These are phyloP conservation scores for Argyra leucocephala DNA, from an alignment of 2,888 invertebrate species.

Conservation along the genomic window DNA sequence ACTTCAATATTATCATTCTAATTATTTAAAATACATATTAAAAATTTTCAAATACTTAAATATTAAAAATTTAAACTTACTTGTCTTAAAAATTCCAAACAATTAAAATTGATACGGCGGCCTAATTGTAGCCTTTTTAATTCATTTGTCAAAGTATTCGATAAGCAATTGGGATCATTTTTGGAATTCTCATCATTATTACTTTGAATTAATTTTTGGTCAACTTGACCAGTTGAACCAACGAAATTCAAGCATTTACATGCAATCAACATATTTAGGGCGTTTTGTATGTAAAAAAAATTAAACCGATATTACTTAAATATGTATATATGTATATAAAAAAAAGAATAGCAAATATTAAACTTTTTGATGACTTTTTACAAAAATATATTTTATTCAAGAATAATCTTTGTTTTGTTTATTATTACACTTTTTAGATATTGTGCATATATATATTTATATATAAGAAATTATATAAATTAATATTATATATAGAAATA, in stretches of 20 bases:
- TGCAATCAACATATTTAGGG: conserved; percentile 42
- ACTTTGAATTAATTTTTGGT: background rate
- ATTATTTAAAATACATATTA: background rate
- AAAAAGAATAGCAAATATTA: background rate
- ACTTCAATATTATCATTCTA: too few relatives aligned
- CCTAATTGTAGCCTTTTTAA: background rate
- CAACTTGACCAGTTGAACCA: conserved; percentile 23
- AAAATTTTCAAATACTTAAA: background rate
- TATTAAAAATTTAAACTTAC: background rate
- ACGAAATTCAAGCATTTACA: conserved; percentile 65
- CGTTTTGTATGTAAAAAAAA: background rate
- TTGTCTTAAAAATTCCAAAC: conserved; percentile 8
- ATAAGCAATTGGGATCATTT: background rate
- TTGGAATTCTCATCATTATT: background rate
- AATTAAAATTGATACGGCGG: background rate
- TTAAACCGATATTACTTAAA: background rate
- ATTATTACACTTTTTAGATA: background rate
- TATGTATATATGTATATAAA: background rate
- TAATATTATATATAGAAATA: background rate
- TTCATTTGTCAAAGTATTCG: background rate
- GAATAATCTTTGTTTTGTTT: background rate
- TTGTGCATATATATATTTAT: background rate
- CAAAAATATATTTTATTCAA: background rate
- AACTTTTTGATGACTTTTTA: background rate
- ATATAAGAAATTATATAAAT: background rate